phyloP scores from a whole-genome alignment of 2,113 vertebrate genomes.

The Protomyctophum bolini region DNA sequence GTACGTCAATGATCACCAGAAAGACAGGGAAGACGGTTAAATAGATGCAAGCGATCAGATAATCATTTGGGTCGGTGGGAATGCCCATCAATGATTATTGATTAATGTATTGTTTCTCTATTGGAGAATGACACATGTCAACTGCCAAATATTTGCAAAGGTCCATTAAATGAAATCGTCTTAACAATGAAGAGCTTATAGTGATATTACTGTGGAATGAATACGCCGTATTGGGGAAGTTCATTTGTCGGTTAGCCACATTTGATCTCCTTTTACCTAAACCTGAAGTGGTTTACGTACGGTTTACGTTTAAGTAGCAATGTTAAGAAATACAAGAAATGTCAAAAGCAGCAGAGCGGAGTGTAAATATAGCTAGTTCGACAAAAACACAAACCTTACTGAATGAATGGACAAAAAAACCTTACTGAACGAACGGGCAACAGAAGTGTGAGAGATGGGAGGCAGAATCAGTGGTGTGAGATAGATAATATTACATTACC shows the following conservation, averaged over 20 bases:
- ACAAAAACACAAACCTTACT: neutral
- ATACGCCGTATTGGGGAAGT: neutral
- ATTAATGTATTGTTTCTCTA: neutral
- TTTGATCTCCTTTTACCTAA: neutral
- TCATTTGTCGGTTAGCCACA: neutral
- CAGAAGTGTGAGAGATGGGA: neutral
- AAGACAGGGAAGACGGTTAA: slow-evolving; percentile 10
- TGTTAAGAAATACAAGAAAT: neutral
- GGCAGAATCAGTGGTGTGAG: slow-evolving; percentile 2
- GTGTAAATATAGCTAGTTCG: neutral
- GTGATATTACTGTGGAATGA: slow-evolving; percentile 3
- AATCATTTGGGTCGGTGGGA: neutral
- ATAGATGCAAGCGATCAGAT: neutral
- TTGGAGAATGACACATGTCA: neutral
- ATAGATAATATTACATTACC: neutral
- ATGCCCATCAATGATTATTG: neutral
- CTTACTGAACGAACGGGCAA: slow-evolving; percentile 11
- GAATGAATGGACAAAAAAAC: neutral
- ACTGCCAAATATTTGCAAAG: neutral
- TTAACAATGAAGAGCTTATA: neutral
- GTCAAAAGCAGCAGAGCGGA: neutral
- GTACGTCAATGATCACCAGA: slow-evolving; percentile 77
- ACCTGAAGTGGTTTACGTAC: slow-evolving; percentile 1
- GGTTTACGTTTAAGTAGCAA: too few relatives aligned
- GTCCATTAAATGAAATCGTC: neutral